Evolutionary conservation across 1,140 invertebrate species (phyloP).

Genomic region (Reticulitermes speratus): DNA sequence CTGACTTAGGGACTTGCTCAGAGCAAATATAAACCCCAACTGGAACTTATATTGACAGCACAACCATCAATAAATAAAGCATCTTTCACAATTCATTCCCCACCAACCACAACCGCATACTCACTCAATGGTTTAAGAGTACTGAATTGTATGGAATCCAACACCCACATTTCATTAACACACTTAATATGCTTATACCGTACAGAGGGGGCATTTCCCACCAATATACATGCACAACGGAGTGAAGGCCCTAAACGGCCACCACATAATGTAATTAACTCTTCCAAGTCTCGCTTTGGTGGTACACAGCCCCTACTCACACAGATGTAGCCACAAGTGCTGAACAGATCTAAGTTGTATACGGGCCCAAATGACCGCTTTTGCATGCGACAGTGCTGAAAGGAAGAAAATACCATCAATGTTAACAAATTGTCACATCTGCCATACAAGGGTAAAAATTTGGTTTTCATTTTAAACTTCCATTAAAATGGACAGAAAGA

Average conservation of each 20-base stretch:
- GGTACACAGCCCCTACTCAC: slow-evolving; percentile 46
- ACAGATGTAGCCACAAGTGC: slow-evolving; percentile 49
- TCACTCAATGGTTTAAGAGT: neutral
- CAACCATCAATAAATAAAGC: no score
- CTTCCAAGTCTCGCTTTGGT: slow-evolving; percentile 47
- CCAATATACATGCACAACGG: slow-evolving; percentile 48
- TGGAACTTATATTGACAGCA: no score
- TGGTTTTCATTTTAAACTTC: no score
- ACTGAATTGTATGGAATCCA: slow-evolving; percentile 49
- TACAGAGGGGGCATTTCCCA: slow-evolving; percentile 46
- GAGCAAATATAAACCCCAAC: no score
- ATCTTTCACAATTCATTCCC: no score
- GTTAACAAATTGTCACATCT: slow-evolving; percentile 26
- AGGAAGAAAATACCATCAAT: slow-evolving; percentile 42
- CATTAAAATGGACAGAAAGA: no score
- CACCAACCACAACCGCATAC: neutral
- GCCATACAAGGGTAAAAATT: no score
- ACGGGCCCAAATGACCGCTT: slow-evolving; percentile 51
- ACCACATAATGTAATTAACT: slow-evolving; percentile 50
- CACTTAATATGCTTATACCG: slow-evolving; percentile 40
- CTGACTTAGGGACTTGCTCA: no score
- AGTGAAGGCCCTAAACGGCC: slow-evolving; percentile 46
- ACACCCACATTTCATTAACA: slow-evolving; percentile 51
- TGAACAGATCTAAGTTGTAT: slow-evolving; percentile 52
- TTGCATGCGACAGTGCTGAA: slow-evolving; percentile 50